Evolutionary conservation across 2,113 vertebrate genomes (phyloP).

Genomic region (Petroica traversi): DNA sequence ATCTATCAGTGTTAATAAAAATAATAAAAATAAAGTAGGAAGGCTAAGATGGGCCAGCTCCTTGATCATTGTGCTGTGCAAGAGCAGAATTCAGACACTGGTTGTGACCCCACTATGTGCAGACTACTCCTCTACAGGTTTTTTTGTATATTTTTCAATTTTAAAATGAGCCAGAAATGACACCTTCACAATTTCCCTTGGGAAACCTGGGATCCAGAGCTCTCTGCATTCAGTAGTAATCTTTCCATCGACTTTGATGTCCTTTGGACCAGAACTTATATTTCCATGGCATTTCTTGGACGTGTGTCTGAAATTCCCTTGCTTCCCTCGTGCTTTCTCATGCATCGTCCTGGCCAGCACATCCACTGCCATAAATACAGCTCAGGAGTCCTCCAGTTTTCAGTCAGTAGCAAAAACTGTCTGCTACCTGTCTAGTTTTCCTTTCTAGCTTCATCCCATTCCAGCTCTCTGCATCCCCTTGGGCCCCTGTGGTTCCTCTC

Average conservation of each 20-base stretch:
- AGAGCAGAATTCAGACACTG: not conserved
- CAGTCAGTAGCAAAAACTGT: not conserved
- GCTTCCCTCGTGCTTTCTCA: not conserved
- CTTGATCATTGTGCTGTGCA: not conserved
- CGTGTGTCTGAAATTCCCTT: not conserved
- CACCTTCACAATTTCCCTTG: not conserved
- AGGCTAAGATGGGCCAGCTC: not conserved
- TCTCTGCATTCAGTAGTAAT: not conserved
- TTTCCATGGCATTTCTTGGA: constrained; percentile 42
- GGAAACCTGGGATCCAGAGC: constrained; percentile 29
- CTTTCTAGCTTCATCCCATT: not conserved
- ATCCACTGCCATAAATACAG: not conserved
- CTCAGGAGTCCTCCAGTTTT: not conserved
- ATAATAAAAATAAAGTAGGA: not conserved
- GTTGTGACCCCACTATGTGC: not conserved
- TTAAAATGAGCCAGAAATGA: constrained; percentile 25
- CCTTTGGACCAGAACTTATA: constrained; percentile 3
- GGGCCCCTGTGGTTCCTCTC: not conserved
- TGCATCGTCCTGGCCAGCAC: not conserved
- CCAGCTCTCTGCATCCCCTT: not conserved
- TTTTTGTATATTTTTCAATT: not conserved
- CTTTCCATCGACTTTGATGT: constrained; percentile 51
- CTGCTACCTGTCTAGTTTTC: not conserved
- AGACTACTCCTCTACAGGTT: not conserved
- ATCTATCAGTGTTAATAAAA: not conserved